These are phyloP conservation scores for Zosterops japonicus DNA, from an alignment of 2,113 vertebrate genomes.

Conservation along the genomic window DNA sequence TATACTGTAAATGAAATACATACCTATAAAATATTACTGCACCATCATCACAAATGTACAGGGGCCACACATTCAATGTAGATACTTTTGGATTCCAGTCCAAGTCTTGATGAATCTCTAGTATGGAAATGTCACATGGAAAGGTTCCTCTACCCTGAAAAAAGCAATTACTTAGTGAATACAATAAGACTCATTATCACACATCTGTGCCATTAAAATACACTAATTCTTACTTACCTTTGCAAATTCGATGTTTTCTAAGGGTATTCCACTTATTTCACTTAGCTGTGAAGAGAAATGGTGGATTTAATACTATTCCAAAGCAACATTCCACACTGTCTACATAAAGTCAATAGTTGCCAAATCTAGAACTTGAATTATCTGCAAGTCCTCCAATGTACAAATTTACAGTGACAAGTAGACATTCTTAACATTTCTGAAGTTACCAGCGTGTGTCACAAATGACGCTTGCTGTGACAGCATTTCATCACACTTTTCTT, in stretches of 20 bases:
- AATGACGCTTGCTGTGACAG: neutral
- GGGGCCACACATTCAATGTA: constrained; percentile 96
- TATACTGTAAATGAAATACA: neutral
- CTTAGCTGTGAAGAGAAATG: constrained; percentile 80
- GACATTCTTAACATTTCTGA: neutral
- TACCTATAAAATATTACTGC: constrained; percentile 99
- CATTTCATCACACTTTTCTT: neutral
- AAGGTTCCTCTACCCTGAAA: constrained; percentile 94
- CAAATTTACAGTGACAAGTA: neutral
- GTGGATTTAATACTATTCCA: neutral
- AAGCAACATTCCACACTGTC: neutral
- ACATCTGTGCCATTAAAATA: neutral
- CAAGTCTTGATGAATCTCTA: constrained; percentile 98
- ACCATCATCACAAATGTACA: constrained; percentile 98
- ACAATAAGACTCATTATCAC: neutral
- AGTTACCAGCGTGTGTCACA: neutral
- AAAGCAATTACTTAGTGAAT: neutral
- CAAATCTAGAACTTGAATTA: neutral
- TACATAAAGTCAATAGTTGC: neutral
- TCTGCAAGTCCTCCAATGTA: neutral
- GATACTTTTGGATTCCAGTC: constrained; percentile 99
- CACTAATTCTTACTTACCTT: constrained; percentile 79
- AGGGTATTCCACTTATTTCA: constrained; percentile 86
- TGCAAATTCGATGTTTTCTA: constrained; percentile 96
- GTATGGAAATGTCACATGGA: constrained; percentile 96